These are phyloP conservation scores for Brachionus rubens DNA, from an alignment of 1,140 invertebrate genomes.

Conservation along the genomic window DNA sequence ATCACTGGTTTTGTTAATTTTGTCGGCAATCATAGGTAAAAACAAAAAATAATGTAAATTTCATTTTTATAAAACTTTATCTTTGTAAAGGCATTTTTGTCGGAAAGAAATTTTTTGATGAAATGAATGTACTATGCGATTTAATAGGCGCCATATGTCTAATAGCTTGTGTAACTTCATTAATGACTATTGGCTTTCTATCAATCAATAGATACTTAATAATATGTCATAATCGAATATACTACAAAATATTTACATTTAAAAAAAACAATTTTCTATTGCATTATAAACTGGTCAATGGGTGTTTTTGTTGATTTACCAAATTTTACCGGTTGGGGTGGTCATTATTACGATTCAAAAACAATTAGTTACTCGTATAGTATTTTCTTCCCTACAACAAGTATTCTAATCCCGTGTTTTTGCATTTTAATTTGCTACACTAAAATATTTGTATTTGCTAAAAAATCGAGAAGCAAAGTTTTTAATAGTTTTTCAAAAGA, in stretches of 20 bases:
- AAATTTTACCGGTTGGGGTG: conserved; percentile 46
- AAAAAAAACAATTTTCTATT: conserved; percentile 47
- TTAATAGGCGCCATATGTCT: conserved; percentile 37
- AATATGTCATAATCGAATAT: conserved; percentile 44
- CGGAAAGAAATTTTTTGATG: conserved; percentile 25
- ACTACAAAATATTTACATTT: conserved; percentile 44
- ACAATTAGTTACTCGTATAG: conserved; percentile 47
- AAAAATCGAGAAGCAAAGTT: neutral
- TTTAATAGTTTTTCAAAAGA: neutral
- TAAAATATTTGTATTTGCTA: conserved; percentile 38
- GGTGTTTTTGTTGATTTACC: conserved; percentile 47
- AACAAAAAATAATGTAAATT: too few relatives aligned
- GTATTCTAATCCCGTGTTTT: conserved; percentile 14
- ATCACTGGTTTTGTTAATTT: conserved; percentile 46
- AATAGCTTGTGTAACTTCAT: conserved; percentile 22
- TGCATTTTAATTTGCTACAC: conserved; percentile 27
- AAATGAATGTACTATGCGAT: neutral
- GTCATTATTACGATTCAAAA: conserved; percentile 48
- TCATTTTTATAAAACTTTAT: too few relatives aligned
- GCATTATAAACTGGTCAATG: conserved; percentile 42
- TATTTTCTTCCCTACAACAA: conserved; percentile 46
- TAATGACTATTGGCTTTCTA: conserved; percentile 47
- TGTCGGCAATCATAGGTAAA: conserved; percentile 45
- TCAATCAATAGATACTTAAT: conserved; percentile 47
- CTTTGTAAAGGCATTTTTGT: neutral